Evolutionary conservation across 1,140 invertebrate genomes (phyloP).

Genomic region (Drosophila busckii): DNA sequence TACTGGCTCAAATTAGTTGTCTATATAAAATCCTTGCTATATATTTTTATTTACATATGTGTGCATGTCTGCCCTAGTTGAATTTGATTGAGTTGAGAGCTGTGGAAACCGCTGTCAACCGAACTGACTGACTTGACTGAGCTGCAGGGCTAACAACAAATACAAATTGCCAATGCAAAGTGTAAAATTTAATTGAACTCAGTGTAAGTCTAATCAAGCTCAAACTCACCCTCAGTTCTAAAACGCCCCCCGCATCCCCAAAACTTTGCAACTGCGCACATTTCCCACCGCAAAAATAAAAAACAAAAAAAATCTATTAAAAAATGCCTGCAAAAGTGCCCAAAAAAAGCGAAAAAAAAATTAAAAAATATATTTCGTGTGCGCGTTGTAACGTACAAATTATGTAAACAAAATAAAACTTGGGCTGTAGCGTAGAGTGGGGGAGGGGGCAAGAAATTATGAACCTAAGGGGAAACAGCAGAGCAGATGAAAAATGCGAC

Average conservation of each 20-base stretch:
- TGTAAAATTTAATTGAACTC: conserved; percentile 59
- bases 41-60: no score
- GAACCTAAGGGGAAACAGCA: conserved; percentile 29
- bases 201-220: conserved; percentile 35
- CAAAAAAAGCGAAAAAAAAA: no score
- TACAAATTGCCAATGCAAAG: conserved; percentile 45
- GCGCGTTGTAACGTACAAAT: conserved; percentile 76
- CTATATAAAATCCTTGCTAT: no score
- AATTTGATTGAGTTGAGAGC: no score
- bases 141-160: conserved; percentile 21
- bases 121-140: no score
- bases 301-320: conserved; percentile 61
- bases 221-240: neutral
- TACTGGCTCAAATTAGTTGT: no score
- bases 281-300: conserved; percentile 43
- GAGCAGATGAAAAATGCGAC: conserved; percentile 72
- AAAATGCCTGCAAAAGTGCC: conserved; percentile 60
- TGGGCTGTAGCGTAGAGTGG: neutral
- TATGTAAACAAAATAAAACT: conserved; percentile 66
- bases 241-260: neutral
- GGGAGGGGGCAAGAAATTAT: conserved; percentile 52
- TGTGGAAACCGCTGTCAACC: no score
- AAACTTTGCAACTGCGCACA: conserved; percentile 52
- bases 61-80: no score
- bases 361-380: conserved; percentile 57